These are phyloP conservation scores for Crotalus adamanteus DNA, from an alignment of 2,797 vertebrate species.

Conservation along the genomic window DNA sequence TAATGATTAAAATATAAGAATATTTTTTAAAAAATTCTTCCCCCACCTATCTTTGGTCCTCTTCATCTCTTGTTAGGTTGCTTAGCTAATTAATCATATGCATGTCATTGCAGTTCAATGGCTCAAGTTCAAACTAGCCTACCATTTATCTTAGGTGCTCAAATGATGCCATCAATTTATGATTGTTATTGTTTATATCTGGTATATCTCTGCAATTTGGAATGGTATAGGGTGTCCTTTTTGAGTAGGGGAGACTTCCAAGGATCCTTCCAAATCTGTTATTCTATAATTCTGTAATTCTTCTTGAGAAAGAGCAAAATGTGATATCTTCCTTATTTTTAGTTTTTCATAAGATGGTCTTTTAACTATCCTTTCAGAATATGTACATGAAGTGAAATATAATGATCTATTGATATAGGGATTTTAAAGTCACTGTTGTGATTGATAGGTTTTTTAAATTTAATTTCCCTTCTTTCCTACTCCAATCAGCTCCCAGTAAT, in stretches of 20 bases:
- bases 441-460: neutral
- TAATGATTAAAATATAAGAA: constrained; percentile 16
- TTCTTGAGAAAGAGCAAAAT: neutral
- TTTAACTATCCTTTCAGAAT: neutral
- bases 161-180: neutral
- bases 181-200: neutral
- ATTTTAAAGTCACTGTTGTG: neutral
- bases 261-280: neutral
- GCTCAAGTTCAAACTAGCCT: neutral
- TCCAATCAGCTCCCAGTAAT: neutral
- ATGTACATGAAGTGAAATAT: neutral
- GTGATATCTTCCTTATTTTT: neutral
- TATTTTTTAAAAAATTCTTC: neutral
- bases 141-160: neutral
- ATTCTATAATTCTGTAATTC: neutral
- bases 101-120: neutral
- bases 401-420: neutral
- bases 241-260: neutral
- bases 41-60: neutral
- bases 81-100: neutral
- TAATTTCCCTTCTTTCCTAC: neutral
- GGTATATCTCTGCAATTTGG: neutral
- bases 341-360: neutral
- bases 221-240: neutral
- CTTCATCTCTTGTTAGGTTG: neutral